phyloP scores from a whole-genome alignment of 2,113 vertebrate genomes.

The Willisornis vidua region DNA sequence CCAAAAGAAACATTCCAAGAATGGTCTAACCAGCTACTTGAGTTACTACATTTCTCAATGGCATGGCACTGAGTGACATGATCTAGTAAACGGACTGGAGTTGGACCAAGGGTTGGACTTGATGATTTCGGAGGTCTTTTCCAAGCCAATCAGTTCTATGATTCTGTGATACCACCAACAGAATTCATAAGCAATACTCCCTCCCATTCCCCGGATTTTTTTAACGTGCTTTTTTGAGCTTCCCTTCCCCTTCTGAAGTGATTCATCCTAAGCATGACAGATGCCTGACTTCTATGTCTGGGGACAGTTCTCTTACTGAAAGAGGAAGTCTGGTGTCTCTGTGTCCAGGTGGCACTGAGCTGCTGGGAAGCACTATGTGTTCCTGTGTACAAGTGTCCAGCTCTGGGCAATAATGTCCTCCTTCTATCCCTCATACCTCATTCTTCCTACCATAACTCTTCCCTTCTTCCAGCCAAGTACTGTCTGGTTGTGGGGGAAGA shows the following conservation, averaged over 20 bases:
- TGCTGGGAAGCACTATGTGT: background rate
- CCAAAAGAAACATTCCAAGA: background rate
- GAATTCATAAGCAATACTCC: background rate
- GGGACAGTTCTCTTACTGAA: background rate
- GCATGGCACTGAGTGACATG: too few relatives aligned
- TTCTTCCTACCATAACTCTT: background rate
- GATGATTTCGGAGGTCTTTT: too few relatives aligned
- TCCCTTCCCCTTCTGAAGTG: background rate
- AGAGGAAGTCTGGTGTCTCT: background rate
- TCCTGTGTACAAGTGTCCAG: background rate
- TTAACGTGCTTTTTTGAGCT: background rate
- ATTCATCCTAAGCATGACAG: background rate
- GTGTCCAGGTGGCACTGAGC: background rate
- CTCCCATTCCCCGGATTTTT: background rate
- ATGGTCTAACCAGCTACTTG: background rate
- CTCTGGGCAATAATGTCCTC: background rate
- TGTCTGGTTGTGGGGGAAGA: background rate
- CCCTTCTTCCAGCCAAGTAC: background rate
- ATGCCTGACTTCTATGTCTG: background rate
- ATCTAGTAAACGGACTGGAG: too few relatives aligned
- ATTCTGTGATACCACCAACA: background rate
- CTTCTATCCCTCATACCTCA: accelerated
- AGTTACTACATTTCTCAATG: background rate
- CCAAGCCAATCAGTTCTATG: too few relatives aligned
- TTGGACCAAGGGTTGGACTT: too few relatives aligned